Evolutionary conservation across 2,113 vertebrate species (phyloP), one percentile per base, ranked within the genome.

Genomic region (Nansenia antarctica): DNA sequence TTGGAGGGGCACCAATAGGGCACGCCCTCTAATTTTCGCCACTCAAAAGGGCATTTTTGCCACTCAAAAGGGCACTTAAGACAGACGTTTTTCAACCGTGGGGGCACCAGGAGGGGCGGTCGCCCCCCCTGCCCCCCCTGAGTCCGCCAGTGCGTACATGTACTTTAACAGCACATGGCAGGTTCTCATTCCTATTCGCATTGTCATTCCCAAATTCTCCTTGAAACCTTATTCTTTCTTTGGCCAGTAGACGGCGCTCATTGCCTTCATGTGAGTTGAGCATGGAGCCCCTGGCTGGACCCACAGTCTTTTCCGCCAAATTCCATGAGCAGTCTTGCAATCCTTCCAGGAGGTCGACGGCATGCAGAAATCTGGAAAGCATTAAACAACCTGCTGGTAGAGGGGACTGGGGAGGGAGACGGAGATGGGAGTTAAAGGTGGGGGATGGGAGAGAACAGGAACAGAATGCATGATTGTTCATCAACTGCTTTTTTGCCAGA

Each of bases 371-470:
- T 92, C 90, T 92, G 91, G 91, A 92, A 91, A 89, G 85, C 84
- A 92, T 92, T 92, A 92, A 89, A 86, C 88, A 92, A 91, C 91
- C 91, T 92, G 90, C 89, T 85, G 85, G 83, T 83, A 72, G 65
- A 82, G 66, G 79, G 65, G 39, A 68, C 63, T 68, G 55, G 76
- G 65, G 42, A 45, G 73, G 59, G 74, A 12, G 52, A 60, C 76
- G 52, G 67, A 53, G 27, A 73, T 37, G 82, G 78, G 63, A 65
- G 76, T 57, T 52, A 67, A 70, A 78, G 55, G 30, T 61, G 80
- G 84, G 81, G 82, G 85, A 78, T 74, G 84, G 86, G 82, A 76
- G 67, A 67, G 69, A 63, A 32, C 31, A 35, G 59, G 74, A 86
- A 79, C 78, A 79, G 74, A 89, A 90, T 81, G 72, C 76, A 72